Percentiles rank a stretch among this genome's conserved stretches.
Conservation (phyloP, 2,888 invertebrate species). For the Physocephala rufipes region DNA sequence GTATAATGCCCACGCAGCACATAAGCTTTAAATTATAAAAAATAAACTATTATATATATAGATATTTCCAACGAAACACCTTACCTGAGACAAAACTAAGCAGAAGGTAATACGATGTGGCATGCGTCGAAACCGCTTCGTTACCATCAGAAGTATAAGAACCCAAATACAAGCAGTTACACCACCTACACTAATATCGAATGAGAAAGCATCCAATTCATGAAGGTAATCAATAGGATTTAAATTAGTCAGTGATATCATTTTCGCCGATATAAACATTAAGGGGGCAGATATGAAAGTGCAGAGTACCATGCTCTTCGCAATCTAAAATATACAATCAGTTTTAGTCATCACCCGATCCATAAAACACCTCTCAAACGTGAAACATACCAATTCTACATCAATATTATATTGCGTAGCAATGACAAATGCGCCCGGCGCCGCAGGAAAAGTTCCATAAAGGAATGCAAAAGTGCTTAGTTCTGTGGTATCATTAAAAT, state of each 20-base stretch:
- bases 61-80: conserved; percentile 36
- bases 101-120: conserved; percentile 85
- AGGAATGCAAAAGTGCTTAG: conserved; percentile 93
- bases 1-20: conserved; percentile 77
- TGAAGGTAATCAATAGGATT: conserved; percentile 77
- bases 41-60: background rate
- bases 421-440: conserved; percentile 96
- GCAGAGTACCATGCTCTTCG: conserved; percentile 92
- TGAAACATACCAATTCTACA: conserved; percentile 78
- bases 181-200: conserved; percentile 85
- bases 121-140: conserved; percentile 79
- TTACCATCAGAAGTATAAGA: conserved; percentile 75
- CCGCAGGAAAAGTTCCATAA: conserved; percentile 95
- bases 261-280: conserved; percentile 94
- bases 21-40: conserved; percentile 67
- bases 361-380: background rate
- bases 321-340: conserved; percentile 72
- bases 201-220: conserved; percentile 80
- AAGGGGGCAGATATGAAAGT: conserved; percentile 94
- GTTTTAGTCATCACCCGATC: background rate
- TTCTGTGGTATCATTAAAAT: conserved; percentile 79
- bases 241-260: conserved; percentile 81
- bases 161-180: conserved; percentile 83
- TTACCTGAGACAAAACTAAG: conserved; percentile 82
- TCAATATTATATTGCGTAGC: conserved; percentile 87